Conservation (phyloP, 2,113 vertebrate genomes). For the Engystomops pustulosus region DNA sequence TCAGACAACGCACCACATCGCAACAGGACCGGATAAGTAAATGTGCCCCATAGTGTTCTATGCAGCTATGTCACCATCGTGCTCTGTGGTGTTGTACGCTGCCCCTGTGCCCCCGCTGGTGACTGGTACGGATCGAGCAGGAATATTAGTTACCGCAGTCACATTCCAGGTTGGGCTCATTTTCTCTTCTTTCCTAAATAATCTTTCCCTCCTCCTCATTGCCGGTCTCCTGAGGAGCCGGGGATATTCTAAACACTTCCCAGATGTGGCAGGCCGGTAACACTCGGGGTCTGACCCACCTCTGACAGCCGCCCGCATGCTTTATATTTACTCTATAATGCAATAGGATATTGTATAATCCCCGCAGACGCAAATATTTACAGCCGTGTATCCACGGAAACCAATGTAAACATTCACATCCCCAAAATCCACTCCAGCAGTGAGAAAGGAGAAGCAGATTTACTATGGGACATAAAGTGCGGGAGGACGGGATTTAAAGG, state of each 20-base stretch:
- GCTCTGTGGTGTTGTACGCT: too few species aligned
- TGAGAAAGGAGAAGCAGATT: too few species aligned
- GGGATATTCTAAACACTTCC: constrained; percentile 28
- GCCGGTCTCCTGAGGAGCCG: background rate
- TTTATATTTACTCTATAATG: constrained; percentile 50
- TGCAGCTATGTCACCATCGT: too few species aligned
- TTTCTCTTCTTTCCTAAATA: background rate
- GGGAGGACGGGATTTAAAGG: background rate
- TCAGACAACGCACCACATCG: too few species aligned
- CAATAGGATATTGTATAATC: constrained; percentile 36
- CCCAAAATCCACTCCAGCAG: background rate
- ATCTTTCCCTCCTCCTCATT: constrained; percentile 4
- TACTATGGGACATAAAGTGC: too few species aligned
- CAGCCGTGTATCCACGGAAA: constrained; percentile 27
- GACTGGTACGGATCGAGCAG: background rate
- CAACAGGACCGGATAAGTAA: too few species aligned
- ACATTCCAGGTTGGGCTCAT: background rate
- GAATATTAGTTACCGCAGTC: background rate
- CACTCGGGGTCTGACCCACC: background rate
- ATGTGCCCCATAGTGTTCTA: too few species aligned
- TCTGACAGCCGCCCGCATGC: constrained; percentile 40
- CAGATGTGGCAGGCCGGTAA: constrained; percentile 35
- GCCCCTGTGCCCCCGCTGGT: background rate
- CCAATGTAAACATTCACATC: constrained; percentile 30
- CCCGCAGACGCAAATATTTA: constrained; percentile 54